Evolutionary conservation across 2,113 vertebrate genomes (phyloP), one percentile per base, ranked within the genome.

Genomic region (Phoenicopterus ruber): DNA sequence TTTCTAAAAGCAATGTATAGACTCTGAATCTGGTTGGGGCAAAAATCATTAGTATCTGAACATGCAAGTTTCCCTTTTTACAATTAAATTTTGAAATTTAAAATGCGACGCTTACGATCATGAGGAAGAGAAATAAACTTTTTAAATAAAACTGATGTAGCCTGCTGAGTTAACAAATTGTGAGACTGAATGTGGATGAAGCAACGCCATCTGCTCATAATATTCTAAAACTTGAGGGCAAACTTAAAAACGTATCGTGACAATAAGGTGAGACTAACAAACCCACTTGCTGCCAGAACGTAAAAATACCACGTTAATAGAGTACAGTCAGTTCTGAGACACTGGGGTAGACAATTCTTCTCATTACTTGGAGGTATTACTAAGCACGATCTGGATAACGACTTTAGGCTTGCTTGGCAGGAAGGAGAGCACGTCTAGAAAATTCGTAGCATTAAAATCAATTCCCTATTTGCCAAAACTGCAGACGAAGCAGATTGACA

Each of bases 41-140:
- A 88, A 80, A 73, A 44, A 20, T 50, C 26, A 16, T 17, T 57
- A 24, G 4, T 70, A 28, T 40, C 52, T 91, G 50, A 90, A 88
- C 28, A 5, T 18, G 5, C 4, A 42, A 3, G 14, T 78, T 72
- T 70, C 65, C 42, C 46, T 81, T 92, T 93, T 79, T 79, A 82
- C 73, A 90, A 71, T 63, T 42, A 42, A 42, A 42, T 42, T 42
- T 42, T 42, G 15, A 42, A 42, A 42, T 42, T 12, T 42, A n/a
- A n/a, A n/a, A n/a, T 92, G 52, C 10, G 55, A 47, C 40, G 65
- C 52, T 54, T 52, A 29, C 3, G 12, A 42, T 82, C 29, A 42
- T 2, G 24, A 82, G 63, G n/a, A 78, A 74, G 24, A 80, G 77
- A 91, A 90, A 94, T 83, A 94, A 93, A 84, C 77, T 94, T 94